Evolutionary conservation across 2,797 vertebrate genomes (phyloP), one percentile per base, ranked within the genome.

Genomic region (Hydrophis major): DNA sequence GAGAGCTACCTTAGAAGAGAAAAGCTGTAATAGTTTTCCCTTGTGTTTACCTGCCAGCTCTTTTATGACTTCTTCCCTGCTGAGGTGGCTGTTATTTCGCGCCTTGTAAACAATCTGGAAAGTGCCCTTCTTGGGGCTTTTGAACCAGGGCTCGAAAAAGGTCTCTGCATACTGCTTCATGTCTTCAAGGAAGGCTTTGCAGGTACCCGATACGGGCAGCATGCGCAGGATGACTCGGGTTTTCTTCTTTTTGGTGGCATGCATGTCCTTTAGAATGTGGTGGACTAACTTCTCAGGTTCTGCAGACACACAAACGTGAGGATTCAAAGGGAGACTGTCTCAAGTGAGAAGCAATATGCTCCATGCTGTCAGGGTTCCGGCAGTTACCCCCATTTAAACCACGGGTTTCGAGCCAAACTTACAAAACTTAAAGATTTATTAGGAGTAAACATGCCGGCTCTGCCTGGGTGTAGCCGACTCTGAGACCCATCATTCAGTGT

Each of bases 51-150:
- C 98, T 97, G 99, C 99, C n/a, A 99, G 93, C 28, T 98, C 98
- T 93, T 98, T 99, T 96, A 99, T 99, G 95, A 99, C 98, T 89
- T 99, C 98, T 0, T 99, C 99, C 91, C 99, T 98, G 96, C 98
- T 99, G 98, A 98, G 98, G 92, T 99, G 98, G 96, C 98, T 98
- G 97, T 99, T 99, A 98, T 99, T 99, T 42, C 99, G 98, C 86
- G 99, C 98, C 97, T 99, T 99, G 96, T 99, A 99, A 69, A 98
- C 98, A 89, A 99, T 99, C 97, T 99, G 98, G 95, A 98, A 99
- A 92, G 98, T 99, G 14, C 98, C 98, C 87, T 98, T 98, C 94
- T 98, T 98, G 28, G 99, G 99, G 42, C 97, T 97, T 97, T 98
- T 99, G 97, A 99, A 99, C 99, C 99, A 99, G 2, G 98, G 98